Base-by-base conservation (phyloP, 2,797 vertebrate species). In the Denticeps clupeoides region DNA sequence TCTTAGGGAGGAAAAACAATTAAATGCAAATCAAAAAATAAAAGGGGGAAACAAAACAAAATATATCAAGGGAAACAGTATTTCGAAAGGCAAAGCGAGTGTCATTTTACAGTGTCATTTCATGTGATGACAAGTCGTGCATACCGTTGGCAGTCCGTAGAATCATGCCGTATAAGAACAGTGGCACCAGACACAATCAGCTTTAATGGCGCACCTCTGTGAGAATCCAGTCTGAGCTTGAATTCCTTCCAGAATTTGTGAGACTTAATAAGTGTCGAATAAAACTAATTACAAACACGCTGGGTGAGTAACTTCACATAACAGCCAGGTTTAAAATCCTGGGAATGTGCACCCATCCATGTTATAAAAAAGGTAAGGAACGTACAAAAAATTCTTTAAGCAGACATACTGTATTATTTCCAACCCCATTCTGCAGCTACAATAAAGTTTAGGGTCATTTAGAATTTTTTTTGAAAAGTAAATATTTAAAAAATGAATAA, bases 221-320 rank as follows among this genome's bases (percentile, higher is more conserved):
- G 56, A 71, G 64, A 61, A 65, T 58, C 56, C 52, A 10, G 57
- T 52, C 58, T 49, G 55, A 56, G 59, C 58, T 55, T 45, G 53
- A 62, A 64, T 53, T 59, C 62, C 63, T 64, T 45, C 61, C 67
- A 60, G 50, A 45, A 18, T 61, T 55, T 70, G 50, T 26, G 60
- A 59, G 59, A 64, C 53, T 68, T 72, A 72, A 72, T 73, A 64
- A 69, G 64, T 41, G 58, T 53, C 63, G 60, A 72, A 75, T 73
- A 69, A 71, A 70, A 69, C 62, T 63, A 70, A 72, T 73, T 70
- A 65, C 60, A 67, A 72, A 67, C 65, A 66, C 60, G 60, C 58
- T 54, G 58, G 15, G 65, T 50, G 42, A 58, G 51, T 21, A 48
- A 5, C 27, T 8, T 2, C 24, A 18, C 49, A 16, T 22, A 7